phyloP scores from a whole-genome alignment of 1,140 invertebrate genomes.

The Danaus plexippus region DNA sequence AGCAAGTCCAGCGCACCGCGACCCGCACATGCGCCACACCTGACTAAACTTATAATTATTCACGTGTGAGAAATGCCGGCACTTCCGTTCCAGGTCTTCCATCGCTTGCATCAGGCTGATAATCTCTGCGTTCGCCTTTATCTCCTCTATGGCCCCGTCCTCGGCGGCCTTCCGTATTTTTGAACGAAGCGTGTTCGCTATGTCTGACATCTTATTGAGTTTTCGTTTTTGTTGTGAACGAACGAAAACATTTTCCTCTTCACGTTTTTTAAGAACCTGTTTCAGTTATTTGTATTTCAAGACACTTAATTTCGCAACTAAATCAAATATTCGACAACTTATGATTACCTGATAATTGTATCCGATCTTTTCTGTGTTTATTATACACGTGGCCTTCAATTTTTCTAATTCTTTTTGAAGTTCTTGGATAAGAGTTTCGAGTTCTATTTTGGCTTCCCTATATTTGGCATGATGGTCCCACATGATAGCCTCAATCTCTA shows the following conservation, averaged over 20 bases:
- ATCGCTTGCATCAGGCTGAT: slow-evolving; percentile 76
- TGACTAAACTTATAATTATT: slow-evolving; percentile 63
- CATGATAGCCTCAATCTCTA: slow-evolving; percentile 74
- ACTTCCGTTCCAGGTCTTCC: slow-evolving; percentile 77
- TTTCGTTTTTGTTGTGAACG: slow-evolving; percentile 87
- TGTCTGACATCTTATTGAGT: slow-evolving; percentile 85
- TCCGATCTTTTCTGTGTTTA: slow-evolving; percentile 89
- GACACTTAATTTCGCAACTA: no score
- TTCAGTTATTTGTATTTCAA: not conserved
- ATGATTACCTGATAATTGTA: slow-evolving; percentile 81
- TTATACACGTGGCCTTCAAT: slow-evolving; percentile 78
- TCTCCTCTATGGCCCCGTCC: slow-evolving; percentile 71
- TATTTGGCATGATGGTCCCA: slow-evolving; percentile 80
- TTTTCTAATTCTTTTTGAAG: slow-evolving; percentile 84
- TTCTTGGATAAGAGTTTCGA: slow-evolving; percentile 80
- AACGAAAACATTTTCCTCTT: slow-evolving; percentile 88
- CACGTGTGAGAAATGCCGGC: slow-evolving; percentile 75
- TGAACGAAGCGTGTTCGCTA: slow-evolving; percentile 75
- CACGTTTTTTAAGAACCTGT: slow-evolving; percentile 83
- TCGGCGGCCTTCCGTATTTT: slow-evolving; percentile 75
- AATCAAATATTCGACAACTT: not conserved
- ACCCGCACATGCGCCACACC: slow-evolving; percentile 55
- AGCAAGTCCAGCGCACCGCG: slow-evolving; percentile 30
- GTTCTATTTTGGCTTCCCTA: slow-evolving; percentile 76
- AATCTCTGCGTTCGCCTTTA: slow-evolving; percentile 74